Conservation (phyloP, 2,797 vertebrate species). For the Tokudaia muenninki region DNA sequence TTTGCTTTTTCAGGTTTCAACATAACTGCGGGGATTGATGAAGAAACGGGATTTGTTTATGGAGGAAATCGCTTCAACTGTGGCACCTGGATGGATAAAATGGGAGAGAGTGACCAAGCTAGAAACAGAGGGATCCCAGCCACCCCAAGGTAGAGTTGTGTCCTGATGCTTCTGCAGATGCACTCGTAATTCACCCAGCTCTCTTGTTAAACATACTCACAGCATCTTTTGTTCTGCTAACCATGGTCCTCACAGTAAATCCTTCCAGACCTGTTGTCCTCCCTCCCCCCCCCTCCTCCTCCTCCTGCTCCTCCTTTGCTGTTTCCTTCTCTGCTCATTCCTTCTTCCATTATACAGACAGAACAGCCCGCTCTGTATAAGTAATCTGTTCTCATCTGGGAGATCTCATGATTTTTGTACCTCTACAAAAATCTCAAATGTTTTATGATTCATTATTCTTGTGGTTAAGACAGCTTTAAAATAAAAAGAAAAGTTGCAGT, state of each 20-base stretch:
- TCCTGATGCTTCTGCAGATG: background rate
- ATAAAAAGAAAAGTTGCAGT: background rate
- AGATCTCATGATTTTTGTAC: background rate
- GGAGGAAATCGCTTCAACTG: slow-evolving; percentile 94
- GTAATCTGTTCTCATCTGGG: background rate
- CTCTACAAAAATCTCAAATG: background rate
- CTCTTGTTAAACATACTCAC: background rate
- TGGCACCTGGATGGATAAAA: slow-evolving; percentile 97
- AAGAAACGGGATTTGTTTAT: slow-evolving; percentile 93
- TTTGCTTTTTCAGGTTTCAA: slow-evolving; percentile 90
- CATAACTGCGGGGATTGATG: slow-evolving; percentile 89
- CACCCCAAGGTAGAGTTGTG: slow-evolving; percentile 90
- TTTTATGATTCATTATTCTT: slow-evolving; percentile 24
- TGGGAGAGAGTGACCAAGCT: slow-evolving; percentile 93
- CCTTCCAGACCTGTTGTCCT: background rate
- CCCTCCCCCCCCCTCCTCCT: no score
- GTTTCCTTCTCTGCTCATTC: background rate
- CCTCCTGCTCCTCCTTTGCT: background rate
- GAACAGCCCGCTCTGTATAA: background rate
- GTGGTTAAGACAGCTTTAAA: slow-evolving; percentile 16
- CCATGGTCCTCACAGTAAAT: background rate
- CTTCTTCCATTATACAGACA: background rate
- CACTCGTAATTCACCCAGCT: background rate
- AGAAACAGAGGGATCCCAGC: slow-evolving; percentile 93
- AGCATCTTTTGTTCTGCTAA: background rate